Evolutionary conservation across 2,113 vertebrate genomes (phyloP).

Genomic region (Hyaena hyaena): DNA sequence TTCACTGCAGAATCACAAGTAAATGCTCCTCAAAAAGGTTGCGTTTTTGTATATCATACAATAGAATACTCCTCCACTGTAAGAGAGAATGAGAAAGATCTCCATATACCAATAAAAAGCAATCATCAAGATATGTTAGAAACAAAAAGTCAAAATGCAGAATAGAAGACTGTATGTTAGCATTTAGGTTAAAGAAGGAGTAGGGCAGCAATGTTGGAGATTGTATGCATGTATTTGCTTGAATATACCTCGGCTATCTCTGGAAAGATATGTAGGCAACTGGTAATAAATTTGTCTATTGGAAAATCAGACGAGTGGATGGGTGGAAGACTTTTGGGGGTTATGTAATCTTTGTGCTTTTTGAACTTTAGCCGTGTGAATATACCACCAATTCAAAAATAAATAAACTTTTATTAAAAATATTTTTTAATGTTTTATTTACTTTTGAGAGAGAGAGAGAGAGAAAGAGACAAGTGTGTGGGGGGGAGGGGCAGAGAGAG

Average conservation of each 20-base stretch:
- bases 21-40: neutral
- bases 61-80: neutral
- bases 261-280: neutral
- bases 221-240: neutral
- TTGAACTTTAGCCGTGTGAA: neutral
- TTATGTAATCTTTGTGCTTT: neutral
- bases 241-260: neutral
- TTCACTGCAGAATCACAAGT: neutral
- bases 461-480: too few relatives aligned
- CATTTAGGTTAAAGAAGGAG: neutral
- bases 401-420: neutral
- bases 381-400: neutral
- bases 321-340: neutral
- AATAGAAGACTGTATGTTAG: neutral
- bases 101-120: neutral
- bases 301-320: neutral
- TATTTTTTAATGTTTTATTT: too few relatives aligned
- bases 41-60: neutral
- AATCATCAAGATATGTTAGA: neutral
- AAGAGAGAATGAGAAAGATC: neutral
- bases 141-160: conserved; percentile 5
- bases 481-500: too few relatives aligned
- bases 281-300: neutral
- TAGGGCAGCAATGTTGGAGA: neutral
- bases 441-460: too few relatives aligned